These are phyloP conservation scores for Stegophylla sp. DNA, from an alignment of 2,888 invertebrate genomes.

Conservation along the genomic window DNA sequence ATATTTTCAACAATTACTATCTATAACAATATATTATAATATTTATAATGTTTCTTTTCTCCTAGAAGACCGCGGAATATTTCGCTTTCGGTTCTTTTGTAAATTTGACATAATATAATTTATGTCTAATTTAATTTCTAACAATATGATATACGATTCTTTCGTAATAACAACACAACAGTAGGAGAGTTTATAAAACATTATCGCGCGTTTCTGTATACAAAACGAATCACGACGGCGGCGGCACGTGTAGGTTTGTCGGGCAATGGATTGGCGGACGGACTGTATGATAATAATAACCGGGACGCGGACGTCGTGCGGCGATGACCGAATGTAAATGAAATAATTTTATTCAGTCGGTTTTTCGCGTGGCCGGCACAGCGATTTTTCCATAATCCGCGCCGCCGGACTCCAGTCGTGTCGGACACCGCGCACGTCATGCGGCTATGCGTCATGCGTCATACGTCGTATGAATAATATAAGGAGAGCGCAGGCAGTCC, in stretches of 20 bases:
- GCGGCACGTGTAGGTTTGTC: too few species aligned
- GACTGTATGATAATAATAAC: too few species aligned
- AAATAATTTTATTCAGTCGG: too few species aligned
- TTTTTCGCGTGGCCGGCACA: neutral
- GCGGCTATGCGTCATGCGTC: too few species aligned
- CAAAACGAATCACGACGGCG: conserved; percentile 18
- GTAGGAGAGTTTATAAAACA: neutral
- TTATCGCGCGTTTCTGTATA: conserved; percentile 1
- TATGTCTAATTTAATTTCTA: conserved; percentile 14
- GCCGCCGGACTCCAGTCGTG: neutral
- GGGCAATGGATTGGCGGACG: too few species aligned
- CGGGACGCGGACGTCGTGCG: neutral
- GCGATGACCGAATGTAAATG: neutral
- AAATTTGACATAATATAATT: conserved; percentile 33
- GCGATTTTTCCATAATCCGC: conserved; percentile 22
- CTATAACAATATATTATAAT: neutral
- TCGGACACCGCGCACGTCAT: too few species aligned
- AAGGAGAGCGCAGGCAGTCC: too few species aligned
- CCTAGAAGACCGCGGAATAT: neutral
- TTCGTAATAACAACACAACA: conserved; percentile 4
- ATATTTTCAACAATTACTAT: too few species aligned
- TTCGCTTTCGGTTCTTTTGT: neutral
- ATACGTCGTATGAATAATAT: too few species aligned
- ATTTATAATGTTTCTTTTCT: neutral
- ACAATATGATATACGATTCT: neutral